These are phyloP conservation scores for Zosterops hypoxanthus DNA, from an alignment of 2,113 vertebrate species.

Conservation along the genomic window DNA sequence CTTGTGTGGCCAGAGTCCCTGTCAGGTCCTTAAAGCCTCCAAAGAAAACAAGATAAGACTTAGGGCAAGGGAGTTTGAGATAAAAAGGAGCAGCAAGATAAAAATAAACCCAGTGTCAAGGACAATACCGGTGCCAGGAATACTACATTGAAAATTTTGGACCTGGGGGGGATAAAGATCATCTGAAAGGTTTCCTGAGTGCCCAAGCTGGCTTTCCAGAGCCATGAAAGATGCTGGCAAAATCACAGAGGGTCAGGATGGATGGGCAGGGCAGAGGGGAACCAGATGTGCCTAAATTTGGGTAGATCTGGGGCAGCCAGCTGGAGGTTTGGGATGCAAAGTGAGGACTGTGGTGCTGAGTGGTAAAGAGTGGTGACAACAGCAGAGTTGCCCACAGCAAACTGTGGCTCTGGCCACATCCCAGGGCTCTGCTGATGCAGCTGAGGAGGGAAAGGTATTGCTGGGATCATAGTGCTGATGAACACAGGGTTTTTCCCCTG, in stretches of 20 bases:
- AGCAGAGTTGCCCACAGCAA: rapidly evolving
- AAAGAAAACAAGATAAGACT: neutral
- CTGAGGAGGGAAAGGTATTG: neutral
- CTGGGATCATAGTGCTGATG: neutral
- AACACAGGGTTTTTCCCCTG: neutral
- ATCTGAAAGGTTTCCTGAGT: neutral
- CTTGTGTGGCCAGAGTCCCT: rapidly evolving
- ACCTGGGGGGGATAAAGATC: neutral
- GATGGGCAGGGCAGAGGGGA: neutral
- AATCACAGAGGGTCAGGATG: neutral
- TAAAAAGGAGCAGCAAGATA: rapidly evolving
- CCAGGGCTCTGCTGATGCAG: rapidly evolving
- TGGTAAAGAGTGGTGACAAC: rapidly evolving
- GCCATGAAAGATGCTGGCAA: rapidly evolving
- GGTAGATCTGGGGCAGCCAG: neutral
- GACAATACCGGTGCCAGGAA: rapidly evolving
- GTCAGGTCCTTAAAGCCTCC: neutral
- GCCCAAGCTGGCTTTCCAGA: neutral
- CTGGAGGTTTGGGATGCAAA: rapidly evolving
- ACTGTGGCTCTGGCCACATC: rapidly evolving
- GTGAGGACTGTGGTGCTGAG: rapidly evolving
- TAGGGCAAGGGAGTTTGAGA: neutral
- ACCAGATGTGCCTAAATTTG: neutral
- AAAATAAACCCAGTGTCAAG: neutral
- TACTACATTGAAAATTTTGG: neutral